Conservation (phyloP, 2,888 invertebrate species). For the Monopis laevigella region DNA sequence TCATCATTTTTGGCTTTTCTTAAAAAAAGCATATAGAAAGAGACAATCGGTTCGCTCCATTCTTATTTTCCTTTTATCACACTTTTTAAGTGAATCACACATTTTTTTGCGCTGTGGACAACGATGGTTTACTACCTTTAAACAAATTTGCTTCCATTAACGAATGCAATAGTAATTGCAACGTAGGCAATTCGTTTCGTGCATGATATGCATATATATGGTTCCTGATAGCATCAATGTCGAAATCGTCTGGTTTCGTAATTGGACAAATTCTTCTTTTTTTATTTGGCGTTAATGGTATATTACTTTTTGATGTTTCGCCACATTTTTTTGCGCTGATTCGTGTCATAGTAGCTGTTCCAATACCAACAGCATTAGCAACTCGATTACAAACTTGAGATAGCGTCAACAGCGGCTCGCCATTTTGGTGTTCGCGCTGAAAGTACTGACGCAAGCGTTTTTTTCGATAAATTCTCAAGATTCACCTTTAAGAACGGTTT, state of each 20-base stretch:
- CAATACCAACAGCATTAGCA: slow-evolving; percentile 21
- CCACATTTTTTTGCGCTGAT: slow-evolving; percentile 19
- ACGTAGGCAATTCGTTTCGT: slow-evolving; percentile 11
- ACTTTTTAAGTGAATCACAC: slow-evolving; percentile 18
- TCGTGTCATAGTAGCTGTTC: slow-evolving; percentile 17
- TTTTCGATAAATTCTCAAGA: slow-evolving; percentile 17
- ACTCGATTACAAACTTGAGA: slow-evolving; percentile 18
- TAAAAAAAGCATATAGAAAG: slow-evolving; percentile 5
- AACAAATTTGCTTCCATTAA: slow-evolving; percentile 12
- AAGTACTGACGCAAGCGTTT: slow-evolving; percentile 20
- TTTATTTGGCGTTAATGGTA: slow-evolving; percentile 13
- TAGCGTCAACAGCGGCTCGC: slow-evolving; percentile 20
- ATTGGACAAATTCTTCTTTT: slow-evolving; percentile 4
- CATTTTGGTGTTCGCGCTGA: slow-evolving; percentile 20
- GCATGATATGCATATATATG: slow-evolving; percentile 1
- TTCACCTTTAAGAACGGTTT: slow-evolving; percentile 16
- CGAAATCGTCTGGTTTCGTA: background rate
- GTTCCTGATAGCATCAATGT: background rate
- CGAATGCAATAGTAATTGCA: background rate
- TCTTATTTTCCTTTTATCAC: slow-evolving; percentile 19
- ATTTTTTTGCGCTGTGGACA: slow-evolving; percentile 13
- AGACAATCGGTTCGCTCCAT: slow-evolving; percentile 14
- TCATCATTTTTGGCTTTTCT: slow-evolving; percentile 11
- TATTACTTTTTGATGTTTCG: slow-evolving; percentile 13
- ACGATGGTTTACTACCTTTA: slow-evolving; percentile 12